Evolutionary conservation across 2,888 invertebrate genomes (phyloP).

Genomic region (Sesia apiformis): DNA sequence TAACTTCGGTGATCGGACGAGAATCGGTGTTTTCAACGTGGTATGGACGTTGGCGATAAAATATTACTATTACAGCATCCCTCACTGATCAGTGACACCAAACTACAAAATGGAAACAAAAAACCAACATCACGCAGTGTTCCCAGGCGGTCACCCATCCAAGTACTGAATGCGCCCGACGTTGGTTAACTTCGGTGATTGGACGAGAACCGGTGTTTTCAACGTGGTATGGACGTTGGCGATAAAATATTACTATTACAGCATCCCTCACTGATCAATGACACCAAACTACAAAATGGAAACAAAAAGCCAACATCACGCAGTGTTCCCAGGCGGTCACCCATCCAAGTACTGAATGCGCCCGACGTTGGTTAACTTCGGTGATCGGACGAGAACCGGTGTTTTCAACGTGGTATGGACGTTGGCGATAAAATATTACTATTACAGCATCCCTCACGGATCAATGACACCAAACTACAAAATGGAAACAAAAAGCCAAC

Average conservation of each 20-base stretch:
- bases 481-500: conserved; percentile 12
- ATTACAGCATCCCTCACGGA: too few relatives aligned
- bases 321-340: conserved; percentile 41
- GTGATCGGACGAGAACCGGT: conserved; percentile 15
- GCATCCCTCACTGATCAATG: too few relatives aligned
- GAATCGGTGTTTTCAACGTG: too few relatives aligned
- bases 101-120: too few relatives aligned
- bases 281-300: too few relatives aligned
- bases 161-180: conserved; percentile 47
- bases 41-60: too few relatives aligned
- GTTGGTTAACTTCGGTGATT: conserved; percentile 22
- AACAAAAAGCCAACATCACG: conserved; percentile 13
- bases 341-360: conserved; percentile 51
- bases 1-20: too few relatives aligned
- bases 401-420: conserved; percentile 18
- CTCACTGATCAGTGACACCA: too few relatives aligned
- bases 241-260: too few relatives aligned
- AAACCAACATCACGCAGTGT: conserved; percentile 21
- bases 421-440: too few relatives aligned
- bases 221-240: conserved; percentile 19
- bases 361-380: conserved; percentile 30
- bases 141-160: conserved; percentile 47
- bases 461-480: too few relatives aligned
- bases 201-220: conserved; percentile 16
- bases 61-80: too few relatives aligned